Conservation (phyloP, 2,888 invertebrate species). For the Tetropium fuscum region DNA sequence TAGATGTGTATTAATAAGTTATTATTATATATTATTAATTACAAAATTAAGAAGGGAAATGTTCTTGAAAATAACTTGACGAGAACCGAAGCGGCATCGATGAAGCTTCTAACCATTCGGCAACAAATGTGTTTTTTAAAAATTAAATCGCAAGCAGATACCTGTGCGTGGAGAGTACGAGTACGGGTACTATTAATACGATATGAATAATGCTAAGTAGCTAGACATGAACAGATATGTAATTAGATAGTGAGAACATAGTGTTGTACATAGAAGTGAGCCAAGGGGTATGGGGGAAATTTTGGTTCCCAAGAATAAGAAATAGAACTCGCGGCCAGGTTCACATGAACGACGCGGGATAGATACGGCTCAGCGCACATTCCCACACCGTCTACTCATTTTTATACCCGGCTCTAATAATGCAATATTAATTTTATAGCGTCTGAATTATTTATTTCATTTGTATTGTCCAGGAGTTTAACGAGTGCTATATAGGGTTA, state of each 20-base stretch:
- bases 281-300: constrained; percentile 31
- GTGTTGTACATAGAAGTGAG: constrained; percentile 28
- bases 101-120: too few relatives aligned
- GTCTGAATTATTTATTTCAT: constrained; percentile 10
- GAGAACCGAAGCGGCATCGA: too few relatives aligned
- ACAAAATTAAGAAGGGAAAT: too few relatives aligned
- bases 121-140: too few relatives aligned
- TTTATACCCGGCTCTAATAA: constrained; percentile 34
- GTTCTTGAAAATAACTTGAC: too few relatives aligned
- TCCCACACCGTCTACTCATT: constrained; percentile 50
- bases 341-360: constrained; percentile 52
- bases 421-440: constrained; percentile 14
- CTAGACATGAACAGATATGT: constrained; percentile 33
- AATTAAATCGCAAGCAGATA: constrained; percentile 18
- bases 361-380: constrained; percentile 49
- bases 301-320: constrained; percentile 42
- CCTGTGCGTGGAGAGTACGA: constrained; percentile 13
- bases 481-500: too few relatives aligned
- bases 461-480: too few relatives aligned
- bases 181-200: constrained; percentile 23
- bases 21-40: too few relatives aligned
- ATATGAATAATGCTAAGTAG: constrained; percentile 30
- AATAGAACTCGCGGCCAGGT: constrained; percentile 40
- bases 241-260: constrained; percentile 39
- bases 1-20: too few relatives aligned